Conservation (phyloP, 2,113 vertebrate species). For the Irena cyanogastra region DNA sequence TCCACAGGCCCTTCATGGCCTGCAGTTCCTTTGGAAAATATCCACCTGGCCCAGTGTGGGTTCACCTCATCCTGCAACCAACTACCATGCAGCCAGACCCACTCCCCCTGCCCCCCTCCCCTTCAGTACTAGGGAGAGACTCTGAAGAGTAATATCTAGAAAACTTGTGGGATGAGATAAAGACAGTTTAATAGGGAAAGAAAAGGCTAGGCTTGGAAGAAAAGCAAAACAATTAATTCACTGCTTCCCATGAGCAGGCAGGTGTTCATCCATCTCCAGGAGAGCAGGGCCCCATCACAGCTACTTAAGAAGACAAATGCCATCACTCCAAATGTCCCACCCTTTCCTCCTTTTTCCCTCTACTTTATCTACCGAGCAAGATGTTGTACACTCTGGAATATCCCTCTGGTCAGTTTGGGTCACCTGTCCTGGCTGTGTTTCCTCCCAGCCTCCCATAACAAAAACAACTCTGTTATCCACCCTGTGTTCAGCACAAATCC, state of each 20-base stretch:
- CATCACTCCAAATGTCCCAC: background rate
- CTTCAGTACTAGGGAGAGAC: background rate
- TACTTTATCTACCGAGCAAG: background rate
- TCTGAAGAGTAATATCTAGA: background rate
- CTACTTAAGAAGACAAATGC: background rate
- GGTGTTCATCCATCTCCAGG: background rate
- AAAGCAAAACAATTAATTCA: background rate
- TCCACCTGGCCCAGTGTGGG: background rate
- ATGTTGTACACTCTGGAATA: background rate
- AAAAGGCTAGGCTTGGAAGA: background rate
- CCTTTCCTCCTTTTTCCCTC: background rate
- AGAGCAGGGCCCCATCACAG: background rate
- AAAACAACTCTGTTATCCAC: background rate
- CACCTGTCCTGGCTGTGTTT: background rate
- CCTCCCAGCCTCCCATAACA: background rate
- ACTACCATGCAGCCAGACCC: background rate
- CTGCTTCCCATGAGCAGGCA: background rate
- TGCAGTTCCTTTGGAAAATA: background rate
- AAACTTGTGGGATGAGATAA: background rate
- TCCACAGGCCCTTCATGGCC: background rate
- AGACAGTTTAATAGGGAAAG: background rate
- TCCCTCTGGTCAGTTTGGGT: background rate
- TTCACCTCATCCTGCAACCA: background rate
- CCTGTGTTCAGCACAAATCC: background rate
- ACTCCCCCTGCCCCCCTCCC: fast-evolving